Evolutionary conservation across 2,113 vertebrate species (phyloP), one percentile per base, ranked within the genome.

Genomic region (Oreochromis aureus): DNA sequence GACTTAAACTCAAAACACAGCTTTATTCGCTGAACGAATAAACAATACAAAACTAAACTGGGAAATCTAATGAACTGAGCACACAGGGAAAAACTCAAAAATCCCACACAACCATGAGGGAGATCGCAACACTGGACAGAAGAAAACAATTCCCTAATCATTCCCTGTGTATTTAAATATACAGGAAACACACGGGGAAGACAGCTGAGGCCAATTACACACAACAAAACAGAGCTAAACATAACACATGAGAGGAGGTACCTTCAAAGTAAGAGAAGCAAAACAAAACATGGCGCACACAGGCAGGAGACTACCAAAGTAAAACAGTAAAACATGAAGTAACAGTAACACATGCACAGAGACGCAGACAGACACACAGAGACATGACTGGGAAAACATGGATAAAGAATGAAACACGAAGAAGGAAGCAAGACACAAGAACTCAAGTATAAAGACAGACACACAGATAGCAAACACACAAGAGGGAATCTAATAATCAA

Each of bases 311-410:
- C 61, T 39, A 66, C 32, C 61, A 66, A n/a, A n/a, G 32, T 66
- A 66, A 66, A 66, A 39, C 61, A n/a, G 61, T 66, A 66, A 66
- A 66, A 39, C 61, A n/a, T 32, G 61, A 66, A 66, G 32, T 66
- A 66, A 7, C 10, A 36, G 32, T 12, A n/a, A 36, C 32, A 63
- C 18, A n/a, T n/a, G 18, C 0, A 0, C 59, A n/a, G 59, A 36
- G 16, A 61, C 1, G 1, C 6, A 27, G 22, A 27, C 55, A 58
- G 1, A 59, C 13, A 58, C 56, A 59, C 2, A 30, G 13, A 16
- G 27, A 32, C 58, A 61, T 32, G 5, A 10, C 16, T 2, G 27
- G 58, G 27, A 30, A 61, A 32, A 32, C 27, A 32, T 32, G 8
- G 27, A 59, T 32, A 32, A 59, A 59, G 24, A 59, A 59, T 59